Conservation (phyloP, 1,140 invertebrate species). For the Triops longicaudatus region DNA sequence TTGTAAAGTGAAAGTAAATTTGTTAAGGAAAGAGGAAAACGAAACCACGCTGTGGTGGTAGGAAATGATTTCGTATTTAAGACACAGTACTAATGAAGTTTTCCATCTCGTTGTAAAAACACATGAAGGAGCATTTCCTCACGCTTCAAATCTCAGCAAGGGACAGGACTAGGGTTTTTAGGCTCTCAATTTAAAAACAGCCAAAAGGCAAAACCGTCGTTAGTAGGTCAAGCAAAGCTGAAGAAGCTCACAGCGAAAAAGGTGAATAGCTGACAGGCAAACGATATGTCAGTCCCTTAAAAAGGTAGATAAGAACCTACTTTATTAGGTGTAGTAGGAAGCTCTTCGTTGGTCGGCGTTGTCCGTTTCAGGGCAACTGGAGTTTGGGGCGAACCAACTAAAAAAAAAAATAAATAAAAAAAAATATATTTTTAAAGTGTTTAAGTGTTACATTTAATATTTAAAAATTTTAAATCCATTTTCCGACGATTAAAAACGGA, state of each 20-base stretch:
- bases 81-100: too few relatives aligned
- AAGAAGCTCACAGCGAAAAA: background rate
- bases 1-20: too few relatives aligned
- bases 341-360: background rate
- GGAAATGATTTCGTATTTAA: too few relatives aligned
- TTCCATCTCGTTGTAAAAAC: too few relatives aligned
- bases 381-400: background rate
- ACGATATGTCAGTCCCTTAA: background rate
- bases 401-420: background rate
- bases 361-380: background rate
- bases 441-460: too few relatives aligned
- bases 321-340: background rate
- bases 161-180: background rate
- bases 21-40: too few relatives aligned
- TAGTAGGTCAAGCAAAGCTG: conserved; percentile 3
- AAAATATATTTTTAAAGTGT: too few relatives aligned
- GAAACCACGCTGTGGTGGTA: too few relatives aligned
- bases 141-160: background rate
- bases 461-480: too few relatives aligned
- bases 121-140: too few relatives aligned
- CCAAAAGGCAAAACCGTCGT: background rate
- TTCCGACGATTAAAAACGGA: too few relatives aligned
- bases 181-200: background rate
- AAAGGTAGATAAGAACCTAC: background rate
- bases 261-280: too few relatives aligned